Conservation (phyloP, 2,797 vertebrate genomes). For the Trachops cirrhosus region DNA sequence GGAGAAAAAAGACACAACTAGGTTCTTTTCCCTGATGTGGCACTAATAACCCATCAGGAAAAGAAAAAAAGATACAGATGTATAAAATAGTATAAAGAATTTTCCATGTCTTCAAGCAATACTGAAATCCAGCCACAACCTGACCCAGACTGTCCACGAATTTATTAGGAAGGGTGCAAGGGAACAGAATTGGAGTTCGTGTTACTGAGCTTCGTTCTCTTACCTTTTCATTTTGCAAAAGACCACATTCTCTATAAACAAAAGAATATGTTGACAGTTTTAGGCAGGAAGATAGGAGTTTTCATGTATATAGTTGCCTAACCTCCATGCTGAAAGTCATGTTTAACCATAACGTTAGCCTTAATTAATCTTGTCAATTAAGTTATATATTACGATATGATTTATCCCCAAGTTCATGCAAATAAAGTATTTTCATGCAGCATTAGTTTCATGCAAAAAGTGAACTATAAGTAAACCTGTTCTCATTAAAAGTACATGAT, state of each 20-base stretch:
- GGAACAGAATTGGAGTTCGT: conserved; percentile 93
- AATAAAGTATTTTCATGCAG: conserved; percentile 89
- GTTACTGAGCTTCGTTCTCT: conserved; percentile 99
- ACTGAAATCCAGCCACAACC: conserved; percentile 84
- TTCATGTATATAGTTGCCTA: conserved; percentile 98
- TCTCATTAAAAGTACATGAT: conserved; percentile 81
- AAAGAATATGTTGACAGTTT: conserved; percentile 99
- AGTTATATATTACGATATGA: conserved; percentile 81
- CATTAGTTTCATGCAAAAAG: conserved; percentile 90
- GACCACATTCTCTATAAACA: conserved; percentile 99
- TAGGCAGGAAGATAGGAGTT: conserved; percentile 99
- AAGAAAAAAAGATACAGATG: conserved; percentile 72
- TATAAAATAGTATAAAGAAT: conserved; percentile 75
- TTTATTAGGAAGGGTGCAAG: conserved; percentile 89
- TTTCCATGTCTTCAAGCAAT: conserved; percentile 83
- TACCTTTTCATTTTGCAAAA: conserved; percentile 99
- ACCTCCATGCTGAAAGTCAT: conserved; percentile 98
- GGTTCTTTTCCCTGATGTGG: conserved; percentile 66
- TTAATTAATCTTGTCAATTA: conserved; percentile 86
- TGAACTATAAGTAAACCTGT: conserved; percentile 84
- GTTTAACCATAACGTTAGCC: conserved; percentile 88
- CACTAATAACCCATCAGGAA: conserved; percentile 77
- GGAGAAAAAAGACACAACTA: conserved; percentile 53
- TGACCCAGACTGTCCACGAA: conserved; percentile 81
- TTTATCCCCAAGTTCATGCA: conserved; percentile 86